Evolutionary conservation across 2,113 vertebrate genomes (phyloP).

Genomic region (cattle (Bos taurus)): DNA sequence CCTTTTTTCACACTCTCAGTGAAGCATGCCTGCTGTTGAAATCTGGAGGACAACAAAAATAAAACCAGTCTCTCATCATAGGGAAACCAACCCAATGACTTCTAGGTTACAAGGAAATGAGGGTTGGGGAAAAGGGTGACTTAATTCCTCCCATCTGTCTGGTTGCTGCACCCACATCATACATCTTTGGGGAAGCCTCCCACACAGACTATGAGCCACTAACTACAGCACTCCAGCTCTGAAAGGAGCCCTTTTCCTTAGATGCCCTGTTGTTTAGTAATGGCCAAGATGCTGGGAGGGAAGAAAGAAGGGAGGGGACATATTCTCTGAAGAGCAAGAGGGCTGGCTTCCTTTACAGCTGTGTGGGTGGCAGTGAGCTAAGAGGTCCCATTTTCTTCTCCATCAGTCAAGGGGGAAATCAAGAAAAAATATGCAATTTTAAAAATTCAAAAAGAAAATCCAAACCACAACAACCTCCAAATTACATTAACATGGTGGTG

Average conservation of each 20-base stretch:
- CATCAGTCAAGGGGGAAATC: slow-evolving; percentile 52
- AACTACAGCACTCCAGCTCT: slow-evolving; percentile 28
- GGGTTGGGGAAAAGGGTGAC: slow-evolving; percentile 32
- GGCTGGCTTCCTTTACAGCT: slow-evolving; percentile 46
- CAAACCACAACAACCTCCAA: slow-evolving; percentile 48
- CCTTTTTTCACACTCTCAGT: background rate
- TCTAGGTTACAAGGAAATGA: slow-evolving; percentile 54
- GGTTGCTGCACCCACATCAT: slow-evolving; percentile 59
- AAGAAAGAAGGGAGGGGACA: background rate
- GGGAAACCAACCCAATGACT: slow-evolving; percentile 44
- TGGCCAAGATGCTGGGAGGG: slow-evolving; percentile 34
- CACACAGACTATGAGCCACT: slow-evolving; percentile 52
- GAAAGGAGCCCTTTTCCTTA: slow-evolving; percentile 66
- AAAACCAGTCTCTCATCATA: background rate
- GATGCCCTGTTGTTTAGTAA: slow-evolving; percentile 55
- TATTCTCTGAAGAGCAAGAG: slow-evolving; percentile 36
- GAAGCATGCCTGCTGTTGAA: background rate
- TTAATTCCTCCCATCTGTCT: slow-evolving; percentile 59
- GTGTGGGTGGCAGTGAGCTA: slow-evolving; percentile 71
- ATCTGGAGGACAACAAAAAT: background rate
- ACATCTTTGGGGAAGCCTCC: slow-evolving; percentile 59
- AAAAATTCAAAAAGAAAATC: slow-evolving; percentile 49
- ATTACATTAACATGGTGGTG: slow-evolving; percentile 47
- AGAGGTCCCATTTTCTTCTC: slow-evolving; percentile 49
- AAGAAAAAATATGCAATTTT: slow-evolving; percentile 34